These are phyloP conservation scores for Camarhynchus parvulus DNA, from an alignment of 2,113 vertebrate species.

Conservation along the genomic window DNA sequence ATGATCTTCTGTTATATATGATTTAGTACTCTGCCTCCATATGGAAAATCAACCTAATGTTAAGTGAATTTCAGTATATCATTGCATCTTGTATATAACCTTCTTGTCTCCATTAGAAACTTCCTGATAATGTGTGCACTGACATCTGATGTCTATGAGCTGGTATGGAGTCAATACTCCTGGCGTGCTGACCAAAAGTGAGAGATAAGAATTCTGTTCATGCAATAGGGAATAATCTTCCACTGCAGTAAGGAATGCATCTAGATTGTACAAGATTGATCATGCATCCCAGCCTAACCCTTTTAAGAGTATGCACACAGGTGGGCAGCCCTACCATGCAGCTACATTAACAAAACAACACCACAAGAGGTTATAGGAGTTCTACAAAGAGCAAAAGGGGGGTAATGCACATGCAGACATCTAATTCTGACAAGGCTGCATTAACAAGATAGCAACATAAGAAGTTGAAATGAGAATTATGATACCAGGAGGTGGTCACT, in stretches of 20 bases:
- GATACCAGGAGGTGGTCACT: not conserved
- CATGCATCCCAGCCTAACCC: not conserved
- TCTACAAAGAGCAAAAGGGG: not conserved
- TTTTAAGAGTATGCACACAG: not conserved
- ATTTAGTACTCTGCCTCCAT: not conserved
- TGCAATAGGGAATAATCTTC: not conserved
- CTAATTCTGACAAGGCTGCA: not conserved
- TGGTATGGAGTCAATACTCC: not conserved
- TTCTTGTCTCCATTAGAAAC: not conserved
- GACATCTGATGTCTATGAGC: not conserved
- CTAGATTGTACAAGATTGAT: not conserved
- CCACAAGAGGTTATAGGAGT: not conserved
- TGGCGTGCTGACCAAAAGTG: not conserved
- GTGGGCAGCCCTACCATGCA: not conserved
- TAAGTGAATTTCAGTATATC: not conserved
- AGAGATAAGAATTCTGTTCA: not conserved
- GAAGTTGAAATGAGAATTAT: not conserved
- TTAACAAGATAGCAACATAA: not conserved
- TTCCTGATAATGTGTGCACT: not conserved
- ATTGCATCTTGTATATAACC: not conserved
- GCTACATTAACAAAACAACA: not conserved
- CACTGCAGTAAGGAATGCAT: not conserved
- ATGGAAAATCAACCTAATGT: not conserved
- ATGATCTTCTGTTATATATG: not conserved
- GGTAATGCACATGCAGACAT: not conserved